Base-by-base conservation (phyloP, 1,140 invertebrate species). In the Anoplolepis gracilipes region DNA sequence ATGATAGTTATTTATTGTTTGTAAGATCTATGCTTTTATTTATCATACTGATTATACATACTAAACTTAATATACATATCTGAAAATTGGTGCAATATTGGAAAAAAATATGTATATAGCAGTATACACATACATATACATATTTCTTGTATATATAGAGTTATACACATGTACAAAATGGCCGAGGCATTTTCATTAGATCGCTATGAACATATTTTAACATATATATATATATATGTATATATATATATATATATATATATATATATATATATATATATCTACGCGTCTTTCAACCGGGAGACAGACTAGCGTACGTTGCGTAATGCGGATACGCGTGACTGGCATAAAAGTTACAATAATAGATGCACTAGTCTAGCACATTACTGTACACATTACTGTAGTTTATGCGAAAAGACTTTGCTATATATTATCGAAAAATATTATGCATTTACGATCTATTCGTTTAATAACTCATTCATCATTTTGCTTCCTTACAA, bases 251-350 rank as follows among this genome's bases (percentile, higher is more conserved):
- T 33, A n/a, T 5, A 33, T 2, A 33, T 33, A 33, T 33, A 33
- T 33, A 33, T 33, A 33, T 5, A 33, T 33, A 33, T 33, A 33
- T 33, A 33, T 33, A 33, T 5, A 33, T 33, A 33, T n/a, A n/a
- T n/a, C n/a, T n/a, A n/a, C n/a, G n/a, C n/a, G n/a, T n/a, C n/a
- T n/a, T n/a, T n/a, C n/a, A n/a, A n/a, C n/a, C n/a, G n/a, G n/a
- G n/a, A n/a, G n/a, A n/a, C n/a, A 39, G 36, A 61, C 73, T 76
- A 3, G 22, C 55, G 42, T 30, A 25, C 22, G 25, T 64, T 62
- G 59, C 39, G 39, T 77, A 77, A 77, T 49, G 28, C 39, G 39
- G 39, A 61, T 76, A 61, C 55, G 73, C 28, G 36, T 13, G 10
- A 42, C 55, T 19, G 25, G 39, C 13, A 33, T 62, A 4, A 22